Evolutionary conservation across 2,797 vertebrate species (phyloP).

Genomic region (Cyprinodon diabolis): DNA sequence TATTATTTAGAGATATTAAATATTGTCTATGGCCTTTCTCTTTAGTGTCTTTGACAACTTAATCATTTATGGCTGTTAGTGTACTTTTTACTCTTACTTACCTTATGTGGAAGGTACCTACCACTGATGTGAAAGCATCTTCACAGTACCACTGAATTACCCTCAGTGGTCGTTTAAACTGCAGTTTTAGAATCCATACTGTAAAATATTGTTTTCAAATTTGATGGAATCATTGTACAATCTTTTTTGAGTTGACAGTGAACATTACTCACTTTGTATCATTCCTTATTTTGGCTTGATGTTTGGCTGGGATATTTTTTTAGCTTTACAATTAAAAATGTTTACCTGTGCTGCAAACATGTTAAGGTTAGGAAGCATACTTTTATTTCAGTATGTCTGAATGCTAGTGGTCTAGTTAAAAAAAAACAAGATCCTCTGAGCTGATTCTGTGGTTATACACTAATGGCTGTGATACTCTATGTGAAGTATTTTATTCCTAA

Average conservation of each 20-base stretch:
- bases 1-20: too few species aligned
- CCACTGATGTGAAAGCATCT: neutral
- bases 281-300: neutral
- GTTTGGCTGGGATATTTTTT: neutral
- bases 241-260: neutral
- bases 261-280: neutral
- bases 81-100: neutral
- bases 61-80: neutral
- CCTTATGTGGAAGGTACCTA: neutral
- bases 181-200: too few species aligned
- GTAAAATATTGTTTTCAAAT: neutral
- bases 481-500: neutral
- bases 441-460: neutral
- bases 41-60: neutral
- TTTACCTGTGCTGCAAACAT: neutral
- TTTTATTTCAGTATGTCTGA: neutral
- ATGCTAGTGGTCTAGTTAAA: conserved; percentile 4
- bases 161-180: too few species aligned
- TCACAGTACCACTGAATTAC: neutral
- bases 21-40: neutral
- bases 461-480: neutral
- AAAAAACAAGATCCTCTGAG: neutral
- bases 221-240: neutral
- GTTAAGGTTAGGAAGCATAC: neutral
- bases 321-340: neutral